Base-by-base conservation (phyloP, 1,140 invertebrate species). In the Chrysopa pallens region DNA sequence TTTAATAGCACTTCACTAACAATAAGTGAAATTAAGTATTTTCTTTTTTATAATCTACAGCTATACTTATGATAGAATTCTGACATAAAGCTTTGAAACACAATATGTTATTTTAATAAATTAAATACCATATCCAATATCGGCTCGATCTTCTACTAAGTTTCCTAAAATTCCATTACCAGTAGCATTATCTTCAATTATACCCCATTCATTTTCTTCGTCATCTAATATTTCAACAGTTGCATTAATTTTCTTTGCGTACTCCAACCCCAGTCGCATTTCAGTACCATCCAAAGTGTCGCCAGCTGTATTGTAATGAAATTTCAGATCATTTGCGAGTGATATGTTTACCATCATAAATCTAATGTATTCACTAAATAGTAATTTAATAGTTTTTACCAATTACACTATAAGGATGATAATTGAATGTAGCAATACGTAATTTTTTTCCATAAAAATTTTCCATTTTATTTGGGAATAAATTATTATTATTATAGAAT, bases 141-240 rank as follows among this genome's bases (percentile, higher is more conserved):
- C 71, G 13, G 69, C 70, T n/a, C 57, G 56, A 48, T 72, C 70
- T 49, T 62, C 59, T 11, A 64, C 60, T 3, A 75, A 56, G 49
- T 65, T 68, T n/a, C 72, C 72, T 27, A 73, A 46, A 29, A 73
- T 56, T 5, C 72, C 72, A 42, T 67, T 62, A 33, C 70, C 72
- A 7, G 69, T 69, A 42, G 62, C 55, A 48, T 75, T 74, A 13
- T 68, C 62, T 48, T 63, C 72, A 41, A 73, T 66, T 46, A 69
- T 63, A 6, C 72, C 72, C 71, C 71, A 75, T 51, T 69, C 54
- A 17, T 66, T 56, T 17, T 55, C 53, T 40, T 69, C 62, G 41
- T 68, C 64, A 39, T 63, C 57, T 12, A 72, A 49, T 27, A 71
- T 52, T 48, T 61, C 52, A 14, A 65, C 48, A 31, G 67, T 71